phyloP scores from a whole-genome alignment of 2,797 vertebrate species.

The Cichlasoma orientale region DNA sequence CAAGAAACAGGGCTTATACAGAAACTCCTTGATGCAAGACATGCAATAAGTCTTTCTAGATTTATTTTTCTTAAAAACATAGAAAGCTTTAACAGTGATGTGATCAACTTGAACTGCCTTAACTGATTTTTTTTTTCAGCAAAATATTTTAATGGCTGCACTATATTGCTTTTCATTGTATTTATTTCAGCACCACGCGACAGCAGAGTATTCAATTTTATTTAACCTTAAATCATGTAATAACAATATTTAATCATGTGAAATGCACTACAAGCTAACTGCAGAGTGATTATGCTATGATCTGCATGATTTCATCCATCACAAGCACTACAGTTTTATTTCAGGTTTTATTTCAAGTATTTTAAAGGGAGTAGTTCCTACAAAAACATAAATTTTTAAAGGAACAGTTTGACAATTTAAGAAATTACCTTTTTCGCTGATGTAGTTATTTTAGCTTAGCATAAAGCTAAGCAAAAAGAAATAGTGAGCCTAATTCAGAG shows the following conservation, averaged over 20 bases:
- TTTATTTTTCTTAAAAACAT: conserved; percentile 30
- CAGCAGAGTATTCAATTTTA: background rate
- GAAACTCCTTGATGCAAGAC: conserved; percentile 27
- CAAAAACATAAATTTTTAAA: background rate
- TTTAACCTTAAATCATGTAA: conserved; percentile 9
- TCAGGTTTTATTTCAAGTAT: background rate
- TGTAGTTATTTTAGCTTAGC: background rate
- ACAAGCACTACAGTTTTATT: background rate
- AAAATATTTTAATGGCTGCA: conserved; percentile 34
- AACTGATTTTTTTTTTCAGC: conserved; percentile 41
- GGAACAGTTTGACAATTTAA: background rate
- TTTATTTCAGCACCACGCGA: conserved; percentile 12
- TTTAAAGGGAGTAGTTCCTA: background rate
- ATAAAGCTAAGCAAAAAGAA: background rate
- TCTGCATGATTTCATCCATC: background rate
- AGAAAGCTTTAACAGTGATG: conserved; percentile 47
- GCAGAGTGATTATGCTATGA: background rate
- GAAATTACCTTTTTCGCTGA: background rate
- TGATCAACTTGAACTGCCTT: conserved; percentile 64
- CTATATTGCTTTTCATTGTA: background rate
- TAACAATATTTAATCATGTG: background rate
- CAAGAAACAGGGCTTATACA: conserved; percentile 27
- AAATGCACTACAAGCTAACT: background rate
- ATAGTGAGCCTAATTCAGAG: background rate
- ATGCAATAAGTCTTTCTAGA: conserved; percentile 14